Conservation (phyloP, 1,140 invertebrate species). For the Uloborus diversus region DNA sequence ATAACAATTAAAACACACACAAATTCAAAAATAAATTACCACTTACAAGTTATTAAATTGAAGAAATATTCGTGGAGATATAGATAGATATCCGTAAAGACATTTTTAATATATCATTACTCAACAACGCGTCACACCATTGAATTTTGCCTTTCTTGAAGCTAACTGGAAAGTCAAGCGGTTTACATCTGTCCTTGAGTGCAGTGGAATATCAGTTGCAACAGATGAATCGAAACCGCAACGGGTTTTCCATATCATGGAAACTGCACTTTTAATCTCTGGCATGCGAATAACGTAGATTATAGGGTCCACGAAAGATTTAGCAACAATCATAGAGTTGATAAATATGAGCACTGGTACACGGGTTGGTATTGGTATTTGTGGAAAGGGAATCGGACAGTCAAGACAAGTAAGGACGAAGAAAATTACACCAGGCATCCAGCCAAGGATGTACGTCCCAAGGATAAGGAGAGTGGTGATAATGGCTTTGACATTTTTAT, state of each 20-base stretch:
- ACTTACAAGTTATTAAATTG: too few species aligned
- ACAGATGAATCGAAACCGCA: not conserved
- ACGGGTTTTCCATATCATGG: slow-evolving; percentile 10
- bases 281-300: slow-evolving; percentile 76
- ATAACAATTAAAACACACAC: too few species aligned
- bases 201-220: not conserved
- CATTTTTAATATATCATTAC: too few species aligned
- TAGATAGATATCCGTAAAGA: too few species aligned
- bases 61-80: too few species aligned
- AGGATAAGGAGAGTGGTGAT: slow-evolving; percentile 75
- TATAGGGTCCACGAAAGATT: slow-evolving; percentile 74
- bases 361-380: slow-evolving; percentile 6
- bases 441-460: slow-evolving; percentile 74
- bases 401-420: slow-evolving; percentile 70
- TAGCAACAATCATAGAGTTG: slow-evolving; percentile 70
- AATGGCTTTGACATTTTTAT: slow-evolving; percentile 71
- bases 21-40: too few species aligned
- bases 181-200: slow-evolving; percentile 30
- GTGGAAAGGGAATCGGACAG: slow-evolving; percentile 61
- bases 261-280: slow-evolving; percentile 67
- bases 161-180: slow-evolving; percentile 16
- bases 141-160: slow-evolving; percentile 12
- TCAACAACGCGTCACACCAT: slow-evolving; percentile 12
- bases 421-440: slow-evolving; percentile 72
- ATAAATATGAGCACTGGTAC: slow-evolving; percentile 54